Evolutionary conservation across 2,888 invertebrate species (phyloP), one percentile per base, ranked within the genome.

Genomic region (Orthosia incerta): DNA sequence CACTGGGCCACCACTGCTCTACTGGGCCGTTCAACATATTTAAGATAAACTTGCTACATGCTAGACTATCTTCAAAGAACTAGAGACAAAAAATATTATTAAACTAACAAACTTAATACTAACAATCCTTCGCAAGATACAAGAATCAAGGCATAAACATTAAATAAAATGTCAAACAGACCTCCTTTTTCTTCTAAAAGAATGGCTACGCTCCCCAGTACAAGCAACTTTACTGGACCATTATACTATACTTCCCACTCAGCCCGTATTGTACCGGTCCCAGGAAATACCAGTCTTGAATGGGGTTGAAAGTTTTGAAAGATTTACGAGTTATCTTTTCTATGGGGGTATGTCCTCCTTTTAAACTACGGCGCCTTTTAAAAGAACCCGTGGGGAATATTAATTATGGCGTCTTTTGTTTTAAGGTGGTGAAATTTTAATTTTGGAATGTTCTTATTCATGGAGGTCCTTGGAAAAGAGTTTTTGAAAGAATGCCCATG

Each of bases 251-350:
- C 69, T 70, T 59, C 31, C 53, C 56, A 16, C 66, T 55, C 55
- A 68, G 26, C 74, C 71, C 62, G 62, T 72, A 72, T 80, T 75
- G 79, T 74, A 60, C 70, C 53, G 53, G n/a, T 67, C 15, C 70
- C 74, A 72, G 76, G 16, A 79, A 76, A 69, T 73, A 75, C 73
- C 60, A 76, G 74, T 51, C 62, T 79, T 79, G 71, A 76, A 72
- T 68, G 53, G 23, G 26, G 69, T 66, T 70, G 61, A 82, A 86
- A 84, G 63, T 79, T 84, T 79, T 18, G 48, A 64, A 79, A 84
- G 80, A 86, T 86, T 86, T 86, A 85, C 62, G 85, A 78, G 69
- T 70, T 82, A 73, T 80, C 74, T 82, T 82, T 75, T 76, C 79
- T 74, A 85, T 80, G 76, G 72, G 72, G 77, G 73, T 72, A 76